Evolutionary conservation across 2,888 invertebrate species (phyloP), one percentile per base, ranked within the genome.

Genomic region (Cyclophora punctaria): DNA sequence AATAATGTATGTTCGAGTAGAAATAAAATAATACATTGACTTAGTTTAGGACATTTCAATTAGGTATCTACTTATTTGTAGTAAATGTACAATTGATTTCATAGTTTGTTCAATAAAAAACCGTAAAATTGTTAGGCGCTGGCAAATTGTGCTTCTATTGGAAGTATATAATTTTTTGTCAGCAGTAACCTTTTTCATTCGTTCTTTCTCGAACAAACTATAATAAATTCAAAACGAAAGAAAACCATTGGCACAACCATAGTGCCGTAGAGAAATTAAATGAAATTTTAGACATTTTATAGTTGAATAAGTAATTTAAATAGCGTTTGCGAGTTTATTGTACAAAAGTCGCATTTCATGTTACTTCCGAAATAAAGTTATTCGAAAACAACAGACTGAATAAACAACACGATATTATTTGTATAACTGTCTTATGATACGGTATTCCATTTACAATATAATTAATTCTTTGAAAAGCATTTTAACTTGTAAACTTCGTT

Each of bases 321-420:
- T 48, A 45, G 3, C 37, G 37, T 53, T 48, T 37, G 46, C 47
- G 41, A 46, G 43, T 49, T 33, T 33, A 47, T 45, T 60, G 55
- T 65, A 67, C 60, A 65, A 67, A 20, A 63, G 50, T 59, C 58
- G 56, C 67, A 70, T 72, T 69, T 71, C 69, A 68, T 56, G 51
- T 42, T 48, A 62, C 56, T 59, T 63, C 56, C 51, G 56, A 59
- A 60, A 57, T 45, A 7, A 33, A 44, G 33, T 60, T 57, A 56
- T 20, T 20, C 20, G 48, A 50, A 62, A 57, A 53, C 49, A 56
- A 61, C 62, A 63, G 66, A 66, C 66, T 69, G 65, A 64, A 53
- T 53, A 49, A 48, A 53, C 53, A 49, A 48, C 42, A 48, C 33
- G 44, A 54, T 49, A 50, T 46, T 52, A 50, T 48, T 48, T 45